Evolutionary conservation across 2,888 invertebrate species (phyloP).

Genomic region (Drosophila picticornis): DNA sequence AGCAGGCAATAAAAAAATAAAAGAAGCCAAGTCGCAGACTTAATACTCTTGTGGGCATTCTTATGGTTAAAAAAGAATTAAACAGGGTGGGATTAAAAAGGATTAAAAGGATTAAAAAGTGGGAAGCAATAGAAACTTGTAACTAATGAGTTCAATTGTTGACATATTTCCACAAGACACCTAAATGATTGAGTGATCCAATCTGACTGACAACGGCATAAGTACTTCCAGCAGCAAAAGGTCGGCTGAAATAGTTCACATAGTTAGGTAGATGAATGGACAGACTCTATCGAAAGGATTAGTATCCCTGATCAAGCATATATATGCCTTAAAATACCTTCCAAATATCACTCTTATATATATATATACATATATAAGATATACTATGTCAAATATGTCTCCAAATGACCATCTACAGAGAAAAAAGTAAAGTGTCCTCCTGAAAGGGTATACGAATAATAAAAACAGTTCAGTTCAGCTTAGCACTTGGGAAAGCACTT

Average conservation of each 20-base stretch:
- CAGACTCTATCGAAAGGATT: not conserved
- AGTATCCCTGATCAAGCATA: not conserved
- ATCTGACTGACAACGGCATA: not conserved
- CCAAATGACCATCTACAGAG: not conserved
- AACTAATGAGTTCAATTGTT: not conserved
- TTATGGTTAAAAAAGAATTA: not conserved
- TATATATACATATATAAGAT: too few species aligned
- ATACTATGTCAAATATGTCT: too few species aligned
- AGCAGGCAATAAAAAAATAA: not conserved
- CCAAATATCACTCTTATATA: not conserved
- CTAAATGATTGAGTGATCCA: not conserved
- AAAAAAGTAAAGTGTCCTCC: not conserved
- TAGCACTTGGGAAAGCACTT: slow-evolving; percentile 65
- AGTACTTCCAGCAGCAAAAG: not conserved
- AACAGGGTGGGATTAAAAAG: too few species aligned
- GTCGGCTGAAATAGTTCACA: not conserved
- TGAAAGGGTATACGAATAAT: not conserved
- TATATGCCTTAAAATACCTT: not conserved
- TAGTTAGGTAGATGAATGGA: not conserved
- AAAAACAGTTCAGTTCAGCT: slow-evolving; percentile 25
- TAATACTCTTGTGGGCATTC: not conserved
- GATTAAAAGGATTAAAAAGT: too few species aligned
- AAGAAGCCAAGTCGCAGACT: not conserved
- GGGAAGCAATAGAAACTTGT: not conserved
- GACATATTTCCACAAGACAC: not conserved